A percentile compares a stretch with the other conserved stretches of the same genome.
Conservation (phyloP, 2,888 invertebrate genomes). For the Mylabris sibirica region DNA sequence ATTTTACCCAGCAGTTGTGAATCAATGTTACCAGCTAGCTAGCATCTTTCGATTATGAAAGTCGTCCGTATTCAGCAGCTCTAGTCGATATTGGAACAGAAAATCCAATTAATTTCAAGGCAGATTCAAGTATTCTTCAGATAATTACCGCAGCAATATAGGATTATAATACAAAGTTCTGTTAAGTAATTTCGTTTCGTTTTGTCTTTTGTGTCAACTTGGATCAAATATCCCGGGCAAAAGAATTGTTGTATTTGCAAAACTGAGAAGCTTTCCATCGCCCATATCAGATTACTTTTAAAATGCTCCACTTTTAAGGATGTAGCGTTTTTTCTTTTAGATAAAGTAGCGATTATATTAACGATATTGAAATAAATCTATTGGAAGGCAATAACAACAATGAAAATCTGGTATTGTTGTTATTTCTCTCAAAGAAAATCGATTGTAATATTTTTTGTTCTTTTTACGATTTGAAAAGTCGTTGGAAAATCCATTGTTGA, state of each 20-base stretch:
- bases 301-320: constrained; percentile 17
- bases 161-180: background rate
- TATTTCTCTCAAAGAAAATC: background rate
- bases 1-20: background rate
- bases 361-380: constrained; percentile 4
- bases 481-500: background rate
- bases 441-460: background rate
- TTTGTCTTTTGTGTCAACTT: background rate
- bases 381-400: background rate
- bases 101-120: constrained; percentile 28
- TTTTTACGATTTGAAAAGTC: background rate
- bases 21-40: constrained; percentile 19
- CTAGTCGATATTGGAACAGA: background rate
- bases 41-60: constrained; percentile 30
- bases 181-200: background rate
- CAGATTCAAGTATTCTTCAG: background rate
- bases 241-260: background rate
- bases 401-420: constrained; percentile 2
- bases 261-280: background rate
- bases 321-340: background rate
- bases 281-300: constrained; percentile 21
- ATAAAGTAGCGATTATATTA: constrained; percentile 12
- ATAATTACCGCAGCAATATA: background rate
- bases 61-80: constrained; percentile 19
- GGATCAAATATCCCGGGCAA: background rate